A percentile compares a stretch with the other conserved stretches of the same genome.
phyloP scores from a whole-genome alignment of 2,113 vertebrate species.

The Notarius quadriscutis region DNA sequence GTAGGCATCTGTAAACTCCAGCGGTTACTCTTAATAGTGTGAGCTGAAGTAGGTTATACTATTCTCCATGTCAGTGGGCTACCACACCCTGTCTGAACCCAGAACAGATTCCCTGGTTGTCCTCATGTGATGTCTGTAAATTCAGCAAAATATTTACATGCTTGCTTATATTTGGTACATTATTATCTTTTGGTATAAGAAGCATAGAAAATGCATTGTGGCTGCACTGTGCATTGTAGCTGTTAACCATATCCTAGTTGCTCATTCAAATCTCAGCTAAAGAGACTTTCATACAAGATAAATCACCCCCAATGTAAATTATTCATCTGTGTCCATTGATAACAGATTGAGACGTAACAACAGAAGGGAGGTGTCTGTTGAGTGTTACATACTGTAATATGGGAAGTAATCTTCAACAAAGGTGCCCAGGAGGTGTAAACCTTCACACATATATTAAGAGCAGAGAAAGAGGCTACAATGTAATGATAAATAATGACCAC shows the following conservation, averaged over 20 bases:
- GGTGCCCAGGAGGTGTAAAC: constrained; percentile 30
- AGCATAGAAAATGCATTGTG: background rate
- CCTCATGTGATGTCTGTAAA: background rate
- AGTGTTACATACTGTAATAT: background rate
- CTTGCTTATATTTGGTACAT: background rate
- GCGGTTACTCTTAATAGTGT: too few species aligned
- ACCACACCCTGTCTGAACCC: background rate
- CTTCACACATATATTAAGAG: constrained; percentile 25
- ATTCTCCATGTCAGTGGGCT: background rate
- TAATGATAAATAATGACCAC: constrained; percentile 36
- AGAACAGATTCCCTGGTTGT: background rate
- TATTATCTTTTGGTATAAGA: background rate
- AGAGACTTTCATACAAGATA: constrained; percentile 5
- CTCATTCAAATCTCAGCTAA: background rate
- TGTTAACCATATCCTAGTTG: background rate
- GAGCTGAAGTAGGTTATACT: background rate
- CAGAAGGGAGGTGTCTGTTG: background rate
- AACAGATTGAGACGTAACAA: constrained; percentile 39
- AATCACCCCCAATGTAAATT: constrained; percentile 26
- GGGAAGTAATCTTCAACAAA: background rate
- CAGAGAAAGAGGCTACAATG: background rate
- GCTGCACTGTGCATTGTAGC: too few species aligned
- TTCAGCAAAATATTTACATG: background rate
- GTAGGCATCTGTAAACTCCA: too few species aligned
- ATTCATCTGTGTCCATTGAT: constrained; percentile 35